These are phyloP conservation scores for Limnephilus auricula DNA, from an alignment of 2,888 invertebrate species.

Conservation along the genomic window DNA sequence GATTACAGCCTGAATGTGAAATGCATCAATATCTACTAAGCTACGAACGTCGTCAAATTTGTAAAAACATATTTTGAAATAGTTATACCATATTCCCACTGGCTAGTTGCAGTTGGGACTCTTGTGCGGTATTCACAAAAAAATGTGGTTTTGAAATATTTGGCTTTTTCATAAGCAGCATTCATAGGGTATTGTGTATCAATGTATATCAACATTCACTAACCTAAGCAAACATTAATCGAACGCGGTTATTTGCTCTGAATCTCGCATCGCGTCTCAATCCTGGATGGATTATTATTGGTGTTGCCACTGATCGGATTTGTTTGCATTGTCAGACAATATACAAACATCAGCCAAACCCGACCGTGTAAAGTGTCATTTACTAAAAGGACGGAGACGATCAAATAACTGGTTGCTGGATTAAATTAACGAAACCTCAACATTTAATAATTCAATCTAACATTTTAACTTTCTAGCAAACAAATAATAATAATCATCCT, in stretches of 20 bases:
- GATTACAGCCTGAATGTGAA: too few relatives aligned
- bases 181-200: not conserved
- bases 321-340: not conserved
- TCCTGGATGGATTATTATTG: not conserved
- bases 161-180: not conserved
- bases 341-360: not conserved
- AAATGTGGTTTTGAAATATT: not conserved
- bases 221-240: slow-evolving; percentile 23
- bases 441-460: too few relatives aligned
- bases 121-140: too few relatives aligned
- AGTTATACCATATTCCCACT: too few relatives aligned
- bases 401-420: not conserved
- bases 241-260: slow-evolving; percentile 9
- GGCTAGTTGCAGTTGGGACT: too few relatives aligned
- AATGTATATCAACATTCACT: not conserved
- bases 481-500: too few relatives aligned
- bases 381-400: not conserved
- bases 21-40: too few relatives aligned
- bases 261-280: slow-evolving; percentile 11
- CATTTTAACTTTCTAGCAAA: too few relatives aligned
- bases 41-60: too few relatives aligned
- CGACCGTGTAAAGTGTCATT: not conserved
- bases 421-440: not conserved
- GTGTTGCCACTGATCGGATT: not conserved
- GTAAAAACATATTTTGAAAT: too few relatives aligned